Conservation (phyloP, 2,113 vertebrate species). For the Tychaedon coryphoeus region DNA sequence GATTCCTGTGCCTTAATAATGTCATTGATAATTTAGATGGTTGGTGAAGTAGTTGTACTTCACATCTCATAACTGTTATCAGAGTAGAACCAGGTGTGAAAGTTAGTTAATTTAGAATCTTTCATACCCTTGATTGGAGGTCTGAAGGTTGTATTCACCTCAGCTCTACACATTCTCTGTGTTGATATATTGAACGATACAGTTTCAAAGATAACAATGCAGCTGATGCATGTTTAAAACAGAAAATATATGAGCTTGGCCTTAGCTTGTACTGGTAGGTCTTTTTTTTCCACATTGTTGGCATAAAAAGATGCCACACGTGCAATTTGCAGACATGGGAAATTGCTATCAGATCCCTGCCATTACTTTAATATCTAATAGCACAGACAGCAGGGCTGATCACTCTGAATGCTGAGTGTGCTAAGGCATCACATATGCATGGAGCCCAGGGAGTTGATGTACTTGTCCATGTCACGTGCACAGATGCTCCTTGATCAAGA, state of each 20-base stretch:
- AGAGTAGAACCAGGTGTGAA: neutral
- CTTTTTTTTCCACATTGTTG: neutral
- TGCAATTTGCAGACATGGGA: neutral
- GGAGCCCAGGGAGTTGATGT: neutral
- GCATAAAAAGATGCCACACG: neutral
- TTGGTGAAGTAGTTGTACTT: neutral
- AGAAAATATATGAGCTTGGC: neutral
- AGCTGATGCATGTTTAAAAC: neutral
- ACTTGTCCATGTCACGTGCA: neutral
- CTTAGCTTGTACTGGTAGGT: neutral
- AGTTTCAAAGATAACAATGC: neutral
- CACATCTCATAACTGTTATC: neutral
- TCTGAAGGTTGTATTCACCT: neutral
- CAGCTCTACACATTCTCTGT: neutral
- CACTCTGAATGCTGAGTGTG: neutral
- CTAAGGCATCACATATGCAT: rapidly evolving
- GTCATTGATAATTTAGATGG: neutral
- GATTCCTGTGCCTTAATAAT: neutral
- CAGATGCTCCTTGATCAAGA: neutral
- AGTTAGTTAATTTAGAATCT: neutral
- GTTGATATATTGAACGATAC: neutral
- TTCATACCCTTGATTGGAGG: neutral
- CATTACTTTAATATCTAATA: neutral
- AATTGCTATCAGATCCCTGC: neutral
- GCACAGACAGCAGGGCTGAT: neutral